Evolutionary conservation across 2,888 invertebrate species (phyloP), one percentile per base, ranked within the genome.

Genomic region (Muscina levida): DNA sequence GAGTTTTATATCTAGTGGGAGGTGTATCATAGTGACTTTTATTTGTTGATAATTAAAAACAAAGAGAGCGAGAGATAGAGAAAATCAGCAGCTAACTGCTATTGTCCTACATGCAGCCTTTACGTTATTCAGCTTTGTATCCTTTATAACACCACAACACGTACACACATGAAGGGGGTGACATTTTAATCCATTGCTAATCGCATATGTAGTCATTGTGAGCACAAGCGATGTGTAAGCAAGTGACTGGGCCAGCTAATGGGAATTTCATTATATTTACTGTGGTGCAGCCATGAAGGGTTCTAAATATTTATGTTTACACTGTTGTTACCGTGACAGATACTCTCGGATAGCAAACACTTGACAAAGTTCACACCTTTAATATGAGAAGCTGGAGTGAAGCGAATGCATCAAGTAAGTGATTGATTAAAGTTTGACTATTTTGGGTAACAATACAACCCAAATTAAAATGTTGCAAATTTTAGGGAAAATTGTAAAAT

Each of bases 181-280:
- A 88, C 88, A 88, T 88, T 88, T 87, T 88, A 88, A 88, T 83
- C 83, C 83, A 72, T 84, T 85, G 86, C 85, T 88, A 88, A 88
- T 88, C 88, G 86, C 87, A 86, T 87, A 77, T 82, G 79, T 87
- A 86, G 87, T 83, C 81, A 70, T 72, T 51, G 56, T 46, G 31
- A 31, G 8, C 31, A 31, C 31, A 31, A 3, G 8, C 8, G 31
- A 31, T 31, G 31, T 31, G 31, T 8, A 3, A 31, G 31, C 4
- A 31, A 5, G 31, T 31, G 31, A 8, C 3, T 31, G 31, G 31
- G 31, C 31, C 8, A 8, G 31, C 31, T 31, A 31, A 31, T 31
- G 31, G 31, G 31, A 31, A 31, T 31, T 31, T 31, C 31, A 31
- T 31, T 31, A 31, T 31, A 31, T 31, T 8, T 8, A 31, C 31